Evolutionary conservation across 2,113 vertebrate genomes (phyloP), one percentile per base, ranked within the genome.

Genomic region (Poicephalus gulielmi): DNA sequence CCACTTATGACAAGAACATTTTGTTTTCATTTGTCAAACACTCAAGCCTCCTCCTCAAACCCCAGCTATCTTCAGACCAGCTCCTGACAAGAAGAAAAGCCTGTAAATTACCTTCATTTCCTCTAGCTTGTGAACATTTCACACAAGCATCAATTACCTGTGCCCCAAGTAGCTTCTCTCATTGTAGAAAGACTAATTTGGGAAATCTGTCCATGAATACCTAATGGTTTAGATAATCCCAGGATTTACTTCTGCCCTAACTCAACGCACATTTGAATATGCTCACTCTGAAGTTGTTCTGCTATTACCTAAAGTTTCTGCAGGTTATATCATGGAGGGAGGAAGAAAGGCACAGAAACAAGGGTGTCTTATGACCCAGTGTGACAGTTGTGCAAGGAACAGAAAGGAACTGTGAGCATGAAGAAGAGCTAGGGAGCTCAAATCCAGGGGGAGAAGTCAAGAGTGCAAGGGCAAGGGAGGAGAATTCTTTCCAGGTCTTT

Each of bases 381-480:
- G 14, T 55, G 17, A 49, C 30, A 44, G 11, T 50, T 3, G 3
- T 28, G 39, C 25, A 90, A 16, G 31, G n/a, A 86, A 64, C 0
- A 63, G 44, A 77, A 60, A 44, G 8, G 49, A 69, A 55, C 28
- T 23, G 18, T 22, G 19, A 17, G 25, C 43, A 23, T 20, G 31
- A 69, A 70, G 17, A 11, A 41, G 30, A 67, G 18, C 13, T 18
- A 52, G 46, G 74, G 24, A 67, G 37, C 15, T 28, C 31, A 24
- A 1, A 2, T 39, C 23, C 33, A 20, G 15, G 53, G 37, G 49
- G 18, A 83, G 23, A 88, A 74, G 27, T 37, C 46, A 44, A 1
- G 0, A 46, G 23, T 1, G 1, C 0, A 1, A 76, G 23, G 33
- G 12, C 25, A 69, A 18, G 30, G 30, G 8, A 33, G 35, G 44